Base-by-base conservation (phyloP, 2,113 vertebrate genomes). In the Beaufortia kweichowensis region DNA sequence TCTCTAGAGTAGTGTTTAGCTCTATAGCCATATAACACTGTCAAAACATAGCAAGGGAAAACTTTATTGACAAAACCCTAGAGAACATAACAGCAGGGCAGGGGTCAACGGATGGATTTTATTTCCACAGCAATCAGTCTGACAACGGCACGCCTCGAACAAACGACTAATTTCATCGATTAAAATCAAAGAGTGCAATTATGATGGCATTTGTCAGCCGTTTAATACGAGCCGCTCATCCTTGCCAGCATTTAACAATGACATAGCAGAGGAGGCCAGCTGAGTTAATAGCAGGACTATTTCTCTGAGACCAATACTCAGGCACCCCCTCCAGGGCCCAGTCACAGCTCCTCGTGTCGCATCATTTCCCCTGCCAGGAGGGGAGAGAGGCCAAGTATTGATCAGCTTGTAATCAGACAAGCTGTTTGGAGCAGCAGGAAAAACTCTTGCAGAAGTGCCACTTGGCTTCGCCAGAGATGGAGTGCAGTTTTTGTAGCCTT, bases 361-460 rank as follows among this genome's bases (percentile, higher is more conserved):
- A 90, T 89, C 86, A 86, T 88, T 88, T 88, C 91, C 88, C 85
- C 83, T 86, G 91, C 88, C 88, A 87, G 84, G 82, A 81, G 84
- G 79, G 77, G 65, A 79, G 83, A 84, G 84, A 79, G 86, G 89
- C 86, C 79, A 85, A 78, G 77, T 86, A 92, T 92, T 55, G 91
- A 92, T 92, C 88, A 68, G 86, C 79, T 88, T 87, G 88, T 86
- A 89, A 90, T 91, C 89, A 87, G 87, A 86, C 79, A 81, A 90
- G 87, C 89, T 82, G 85, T 89, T 62, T 87, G 84, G 85, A 84
- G 86, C 83, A 70, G 78, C 80, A 84, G 76, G 85, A 86, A 88
- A 90, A 90, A 87, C 85, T 85, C 87, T 84, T 86, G 85, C 87
- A 87, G 85, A 89, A 90, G 88, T 88, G 86, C 67, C 66, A 81